Evolutionary conservation across 2,888 invertebrate species (phyloP), one percentile per base, ranked within the genome.

Genomic region (Nesidiocoris tenuis): DNA sequence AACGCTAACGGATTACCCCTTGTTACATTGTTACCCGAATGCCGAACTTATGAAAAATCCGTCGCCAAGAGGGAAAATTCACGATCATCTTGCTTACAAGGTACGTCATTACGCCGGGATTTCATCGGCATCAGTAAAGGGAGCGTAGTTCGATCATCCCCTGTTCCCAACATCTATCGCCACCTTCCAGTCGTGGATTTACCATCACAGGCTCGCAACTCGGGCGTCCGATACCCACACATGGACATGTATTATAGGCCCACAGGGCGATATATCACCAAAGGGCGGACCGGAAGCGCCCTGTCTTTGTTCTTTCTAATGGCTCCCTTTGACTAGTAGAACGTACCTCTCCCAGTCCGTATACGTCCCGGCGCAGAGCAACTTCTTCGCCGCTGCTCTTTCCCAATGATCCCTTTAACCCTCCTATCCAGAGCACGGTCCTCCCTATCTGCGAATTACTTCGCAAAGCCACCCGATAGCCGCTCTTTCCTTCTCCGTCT

Each of bases 221-320:
- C 12, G 39, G n/a, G 39, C 39, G 39, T 39, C 39, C 39, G 39
- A 12, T 7, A 39, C 39, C 39, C 39, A 39, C 39, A 39, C 39
- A 7, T 39, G 39, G 3, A 12, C 12, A 39, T 12, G 39, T n/a
- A n/a, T 2, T 55, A 22, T n/a, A 54, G 59, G 16, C 70, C 72
- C 39, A 19, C 39, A 23, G 63, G 72, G 39, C 61, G 22, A 72
- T 72, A 72, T 72, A 72, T 72, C 61, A 72, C 72, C 54, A 25
- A 21, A 39, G 72, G 72, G 61, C 61, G 56, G 22, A 55, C 61
- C 21, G 72, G 61, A 72, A 61, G 72, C 39, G 72, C 39, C 61
- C 39, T 66, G 74, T 66, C 74, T 75, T 75, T 75, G 74, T 75
- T 75, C 74, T 75, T 66, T 22, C 74, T 75, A 75, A 75, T 75